Base-by-base conservation (phyloP, 2,797 vertebrate genomes). In the Allobates femoralis region DNA sequence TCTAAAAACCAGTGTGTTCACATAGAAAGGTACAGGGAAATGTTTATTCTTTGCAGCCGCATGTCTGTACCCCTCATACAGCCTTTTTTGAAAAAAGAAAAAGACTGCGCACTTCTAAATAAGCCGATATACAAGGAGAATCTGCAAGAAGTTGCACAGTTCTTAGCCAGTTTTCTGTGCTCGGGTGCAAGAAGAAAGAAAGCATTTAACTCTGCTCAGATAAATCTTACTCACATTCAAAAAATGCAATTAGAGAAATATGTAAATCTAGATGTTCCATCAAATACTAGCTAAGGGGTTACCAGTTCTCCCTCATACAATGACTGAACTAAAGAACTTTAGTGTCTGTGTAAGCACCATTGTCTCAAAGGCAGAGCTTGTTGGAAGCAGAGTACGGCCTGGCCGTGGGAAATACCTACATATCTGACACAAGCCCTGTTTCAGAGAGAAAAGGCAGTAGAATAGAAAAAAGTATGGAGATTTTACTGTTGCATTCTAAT, bases 381-480 rank as follows among this genome's bases (percentile, higher is more conserved):
- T 90, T 95, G 94, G 93, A 94, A 94, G 93, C 91, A 88, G 91
- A 95, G 94, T 94, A 93, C 87, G 89, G 91, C 89, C 91, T 89
- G 94, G 94, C 93, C 94, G 94, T 96, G 95, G 95, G 95, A 96
- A 96, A 96, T 94, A 95, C 93, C 94, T 95, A 94, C 93, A 90
- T 95, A 94, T 95, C 94, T 95, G 94, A 95, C 95, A 95, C 93
- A 94, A 92, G 90, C 93, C 92, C 90, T 90, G 88, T 94, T 95
- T 93, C 92, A 92, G 92, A 94, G 92, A 94, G 93, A 94, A 94
- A 94, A 93, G 90, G 89, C 91, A 90, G 92, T 92, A 90, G 93
- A 93, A 92, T 90, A 92, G 91, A 95, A 94, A 93, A 46, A 93
- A 94, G 90, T 93, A 85, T 88, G 94, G 93, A 90, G 91, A 94